Evolutionary conservation across 2,113 vertebrate genomes (phyloP), one percentile per base, ranked within the genome.

Genomic region (Pandion haliaetus): DNA sequence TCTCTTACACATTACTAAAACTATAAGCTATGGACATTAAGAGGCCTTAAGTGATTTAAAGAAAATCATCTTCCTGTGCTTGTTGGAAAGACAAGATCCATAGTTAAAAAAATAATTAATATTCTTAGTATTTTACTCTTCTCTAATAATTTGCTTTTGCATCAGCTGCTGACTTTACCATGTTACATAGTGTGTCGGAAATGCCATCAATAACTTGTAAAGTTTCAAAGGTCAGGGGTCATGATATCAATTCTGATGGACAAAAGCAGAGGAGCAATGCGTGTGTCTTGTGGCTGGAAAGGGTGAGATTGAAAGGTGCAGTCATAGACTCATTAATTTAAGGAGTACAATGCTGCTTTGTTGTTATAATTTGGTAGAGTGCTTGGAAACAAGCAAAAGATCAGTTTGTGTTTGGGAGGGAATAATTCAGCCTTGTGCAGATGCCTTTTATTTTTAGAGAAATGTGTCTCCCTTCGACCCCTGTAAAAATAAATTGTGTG

Each of bases 381-480:
- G 58, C 95, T 90, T 91, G 71, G 72, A 97, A 97, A 92, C 36
- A 96, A 94, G 90, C 14, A 88, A 93, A 93, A 97, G 66, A 96
- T 95, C 91, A 74, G 78, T 95, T 95, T 93, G 70, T 90, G 84
- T 94, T 96, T 93, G 74, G 38, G 21, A 95, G 95, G 47, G 92
- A 96, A 89, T 93, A 92, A 96, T 92, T 92, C 91, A 95, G 83
- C 85, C 92, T 95, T 50, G 10, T 91, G 94, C 54, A 76, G 58
- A 87, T 88, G 89, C 62, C 88, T 97, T 96, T 97, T 97, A 96
- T 97, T 97, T 97, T 95, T 95, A 95, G 96, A 94, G 93, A 95
- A 97, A 94, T 71, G 79, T 95, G 84, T 96, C 85, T 97, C 93
- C 95, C 90, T 96, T 71, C 96, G 93, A 95, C 94, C 96, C 94